Base-by-base conservation (phyloP, 2,888 invertebrate genomes). In the Tribolium freemani region DNA sequence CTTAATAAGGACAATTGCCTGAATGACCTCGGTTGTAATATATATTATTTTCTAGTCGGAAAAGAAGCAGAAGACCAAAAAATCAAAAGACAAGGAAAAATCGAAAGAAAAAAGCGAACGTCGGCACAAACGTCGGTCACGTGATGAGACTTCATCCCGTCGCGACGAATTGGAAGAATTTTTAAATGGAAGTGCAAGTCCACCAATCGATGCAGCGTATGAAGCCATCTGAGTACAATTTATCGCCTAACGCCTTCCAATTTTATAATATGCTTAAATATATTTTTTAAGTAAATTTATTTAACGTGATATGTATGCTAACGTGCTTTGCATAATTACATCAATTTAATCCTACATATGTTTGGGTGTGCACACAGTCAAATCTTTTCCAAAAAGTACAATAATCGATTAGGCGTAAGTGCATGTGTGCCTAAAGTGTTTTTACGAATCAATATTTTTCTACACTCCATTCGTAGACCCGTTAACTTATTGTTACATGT, bases 91-190 rank as follows among this genome's bases (percentile, higher is more conserved):
- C 13, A 90, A 89, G 81, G 81, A 90, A 86, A 76, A 78, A 20
- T 69, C 77, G 16, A 76, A 83, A 77, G 8, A 83, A 83, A 76
- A 87, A 83, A 74, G 79, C 76, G 75, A 88, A 83, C 74, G 87
- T 83, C 78, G 87, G 85, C 78, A 87, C 86, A 88, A 87, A 75
- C 84, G 87, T 31, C 85, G 87, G 11, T 86, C 88, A 3, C 84
- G 85, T 76, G 87, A 87, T 67, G 88, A 87, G 78, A 82, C 82
- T 11, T 83, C 83, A 21, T 87, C 86, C 20, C 84, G 85, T 51
- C 78, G 81, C 81, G 90, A 90, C 76, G 91, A 91, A 79, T 83
- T 91, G 38, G 91, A 91, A 79, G 90, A 91, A 78, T 91, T 92
- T 83, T 83, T 91, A 5, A 91, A 90, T 83, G 88, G 89, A 72